Evolutionary conservation across 1,140 invertebrate species (phyloP), one percentile per base, ranked within the genome.

Genomic region (Aphaenogaster floridana): DNA sequence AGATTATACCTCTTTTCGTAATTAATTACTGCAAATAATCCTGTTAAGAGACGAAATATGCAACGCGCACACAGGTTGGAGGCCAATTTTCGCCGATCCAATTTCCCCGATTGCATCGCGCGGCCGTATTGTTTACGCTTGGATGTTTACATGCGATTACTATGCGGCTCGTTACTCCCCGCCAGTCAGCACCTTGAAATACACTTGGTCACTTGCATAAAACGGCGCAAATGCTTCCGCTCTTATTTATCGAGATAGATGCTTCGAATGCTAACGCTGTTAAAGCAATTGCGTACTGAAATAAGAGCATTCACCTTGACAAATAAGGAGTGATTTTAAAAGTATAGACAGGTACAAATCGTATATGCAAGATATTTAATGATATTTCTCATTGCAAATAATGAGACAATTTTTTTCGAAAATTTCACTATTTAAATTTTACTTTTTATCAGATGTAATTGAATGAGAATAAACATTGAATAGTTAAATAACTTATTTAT

Each of bases 31-130:
- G 57, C 69, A 52, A 86, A 81, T 86, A 83, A 87, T 87, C 54
- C 11, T 34, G 63, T 63, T 69, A 71, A 68, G 39, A 59, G 28
- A 74, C 50, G 21, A 57, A 28, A 50, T 63, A 77, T 83, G 68
- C 57, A 54, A 9, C 15, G 8, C 52, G 39, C 17, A 48, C 11
- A 39, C 48, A 39, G 13, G 9, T 13, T 84, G 28, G 69, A n/a
- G 50, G 68, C n/a, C 61, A 89, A 86, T 89, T 86, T 74, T 71
- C 45, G 61, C 17, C 85, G 74, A 89, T 79, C 68, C 79, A 87
- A 89, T 86, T 87, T 66, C 61, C 28, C 36, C 80, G 57, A 89
- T 88, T 89, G 45, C 69, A 59, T 45, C 7, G 13, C 11, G 28
- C 52, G 45, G 6, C 34, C 42, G 34, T 59, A 89, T 77, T 86